phyloP scores from a whole-genome alignment of 2,113 vertebrate genomes.

The Cheirogaleus medius region DNA sequence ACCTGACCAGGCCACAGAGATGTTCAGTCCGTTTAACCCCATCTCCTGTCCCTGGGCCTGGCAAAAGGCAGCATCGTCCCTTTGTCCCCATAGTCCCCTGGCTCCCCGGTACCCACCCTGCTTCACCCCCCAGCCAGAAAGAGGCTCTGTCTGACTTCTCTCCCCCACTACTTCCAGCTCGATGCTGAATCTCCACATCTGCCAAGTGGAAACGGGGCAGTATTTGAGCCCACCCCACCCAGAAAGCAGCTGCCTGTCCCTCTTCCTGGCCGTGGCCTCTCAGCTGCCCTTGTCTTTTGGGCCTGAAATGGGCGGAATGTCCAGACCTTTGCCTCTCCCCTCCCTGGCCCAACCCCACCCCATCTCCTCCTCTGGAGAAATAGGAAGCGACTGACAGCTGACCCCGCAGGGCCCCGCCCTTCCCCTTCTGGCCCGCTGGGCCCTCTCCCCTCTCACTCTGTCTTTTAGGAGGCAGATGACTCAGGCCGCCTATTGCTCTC shows the following conservation, averaged over 20 bases:
- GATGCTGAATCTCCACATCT: background rate
- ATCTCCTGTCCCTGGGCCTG: background rate
- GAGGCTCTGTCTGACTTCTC: background rate
- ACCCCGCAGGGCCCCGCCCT: background rate
- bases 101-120: background rate
- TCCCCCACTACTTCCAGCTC: background rate
- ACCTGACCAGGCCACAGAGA: background rate
- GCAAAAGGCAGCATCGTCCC: background rate
- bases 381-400: background rate
- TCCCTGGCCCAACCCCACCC: background rate
- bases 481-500: constrained; percentile 44
- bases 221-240: constrained; percentile 31
- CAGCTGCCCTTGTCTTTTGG: constrained; percentile 72
- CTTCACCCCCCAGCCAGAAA: background rate
- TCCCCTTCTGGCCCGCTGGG: background rate
- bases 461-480: constrained; percentile 63
- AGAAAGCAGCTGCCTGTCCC: constrained; percentile 57
- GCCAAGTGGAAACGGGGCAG: background rate
- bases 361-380: background rate
- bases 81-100: background rate
- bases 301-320: constrained; percentile 50
- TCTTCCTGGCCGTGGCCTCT: background rate
- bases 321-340: constrained; percentile 12
- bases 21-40: background rate
- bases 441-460: background rate